Base-by-base conservation (phyloP, 2,113 vertebrate genomes). In the Deroptyus accipitrinus region DNA sequence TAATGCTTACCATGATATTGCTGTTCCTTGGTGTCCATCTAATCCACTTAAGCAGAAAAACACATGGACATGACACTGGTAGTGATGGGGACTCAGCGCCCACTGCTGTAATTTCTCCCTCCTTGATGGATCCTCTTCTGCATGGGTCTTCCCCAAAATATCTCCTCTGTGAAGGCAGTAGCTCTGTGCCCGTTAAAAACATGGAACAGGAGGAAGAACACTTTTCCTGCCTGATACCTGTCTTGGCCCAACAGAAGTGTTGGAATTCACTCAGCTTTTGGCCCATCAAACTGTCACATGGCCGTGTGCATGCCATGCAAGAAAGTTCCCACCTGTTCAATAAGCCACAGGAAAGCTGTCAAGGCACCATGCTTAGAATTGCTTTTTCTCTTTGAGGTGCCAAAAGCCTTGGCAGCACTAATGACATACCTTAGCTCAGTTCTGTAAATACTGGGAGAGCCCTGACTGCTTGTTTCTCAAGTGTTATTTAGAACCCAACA, bases 1-100 rank as follows among this genome's bases (percentile, higher is more conserved):
- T 27, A 15, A 63, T 17, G 20, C 46, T 62, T 14, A 14, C 6
- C 27, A 17, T 7, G 9, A 10, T 33, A 2, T 7, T 39, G 35
- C 31, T 63, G 48, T 27, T 62, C 18, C 48, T 25, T 10, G 20
- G 13, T 17, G 37, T 63, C 14, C 1, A 1, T 10, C 46, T 39
- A 14, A 51, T 28, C 30, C 30, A 25, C 18, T 41, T 23, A 35
- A 61, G 10, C 9, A 42, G n/a, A 54, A 81, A 39, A 51, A 7
- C 17, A 51, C 41, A 19, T 0, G 2, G 24, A 15, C 20, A 1
- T 3, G 24, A 15, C 55, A 15, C 24, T 1, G 1, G 49, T 6
- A 10, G 19, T 3, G 15, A 6, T 18, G 30, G 14, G 3, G 7
- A 17, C 63, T 39, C 14, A 7, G 57, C 20, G 23, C 42, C 33